Percentiles rank a stretch among this genome's conserved stretches.
Evolutionary conservation across 2,113 vertebrate species (phyloP).

Genomic region (Smithornis capensis): DNA sequence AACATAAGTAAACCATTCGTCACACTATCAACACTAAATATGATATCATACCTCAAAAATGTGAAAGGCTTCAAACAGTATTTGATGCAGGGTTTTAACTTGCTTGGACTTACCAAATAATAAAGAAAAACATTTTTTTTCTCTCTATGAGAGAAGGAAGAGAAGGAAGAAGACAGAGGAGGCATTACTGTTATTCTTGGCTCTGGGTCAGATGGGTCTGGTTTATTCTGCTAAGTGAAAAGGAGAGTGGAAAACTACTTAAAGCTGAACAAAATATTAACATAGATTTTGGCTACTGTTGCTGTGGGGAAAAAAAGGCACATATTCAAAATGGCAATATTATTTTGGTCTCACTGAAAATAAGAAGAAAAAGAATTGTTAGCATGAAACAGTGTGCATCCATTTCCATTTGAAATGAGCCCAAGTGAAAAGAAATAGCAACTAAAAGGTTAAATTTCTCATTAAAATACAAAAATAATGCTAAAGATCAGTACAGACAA

Average conservation of each 20-base stretch:
- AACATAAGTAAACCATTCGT: neutral
- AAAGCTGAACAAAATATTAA: neutral
- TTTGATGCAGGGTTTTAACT: neutral
- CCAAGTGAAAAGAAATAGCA: neutral
- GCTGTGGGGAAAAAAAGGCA: neutral
- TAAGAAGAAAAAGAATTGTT: neutral
- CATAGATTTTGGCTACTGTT: neutral
- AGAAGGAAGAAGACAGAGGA: neutral
- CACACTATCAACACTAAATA: neutral
- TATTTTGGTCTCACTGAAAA: neutral
- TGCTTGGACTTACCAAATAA: neutral
- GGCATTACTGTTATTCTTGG: neutral
- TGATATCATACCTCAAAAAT: neutral
- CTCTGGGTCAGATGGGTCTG: neutral
- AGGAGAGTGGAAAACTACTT: slow-evolving; percentile 4
- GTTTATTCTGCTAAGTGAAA: neutral
- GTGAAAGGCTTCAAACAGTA: neutral
- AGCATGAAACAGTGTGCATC: neutral
- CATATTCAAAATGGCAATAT: neutral
- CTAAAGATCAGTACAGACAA: neutral
- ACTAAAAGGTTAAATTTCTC: neutral
- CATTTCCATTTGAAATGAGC: neutral
- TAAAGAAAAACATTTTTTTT: neutral
- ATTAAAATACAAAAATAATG: neutral
- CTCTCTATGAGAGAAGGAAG: neutral